phyloP scores from a whole-genome alignment of 1,140 invertebrate genomes.

The Drosophila ambigua region DNA sequence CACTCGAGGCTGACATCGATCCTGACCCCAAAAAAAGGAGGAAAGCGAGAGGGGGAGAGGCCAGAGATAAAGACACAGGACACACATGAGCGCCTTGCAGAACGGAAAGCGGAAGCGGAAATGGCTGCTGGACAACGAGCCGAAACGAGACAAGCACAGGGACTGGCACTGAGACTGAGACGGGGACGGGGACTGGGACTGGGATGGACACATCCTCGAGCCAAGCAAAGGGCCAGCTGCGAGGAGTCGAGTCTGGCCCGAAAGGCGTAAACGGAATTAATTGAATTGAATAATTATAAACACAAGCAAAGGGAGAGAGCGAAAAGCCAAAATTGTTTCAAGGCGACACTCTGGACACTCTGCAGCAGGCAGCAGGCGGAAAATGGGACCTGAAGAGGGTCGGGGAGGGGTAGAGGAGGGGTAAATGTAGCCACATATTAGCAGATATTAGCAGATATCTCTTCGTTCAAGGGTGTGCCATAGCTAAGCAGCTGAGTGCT shows the following conservation, averaged over 20 bases:
- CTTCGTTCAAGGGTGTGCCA: too few species aligned
- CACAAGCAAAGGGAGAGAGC: conserved; percentile 11
- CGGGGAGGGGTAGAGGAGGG: too few species aligned
- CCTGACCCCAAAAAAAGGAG: conserved; percentile 44
- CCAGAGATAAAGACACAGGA: conserved; percentile 29
- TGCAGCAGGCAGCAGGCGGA: too few species aligned
- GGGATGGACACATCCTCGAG: too few species aligned
- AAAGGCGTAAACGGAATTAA: conserved; percentile 74
- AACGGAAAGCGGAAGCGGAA: conserved; percentile 69
- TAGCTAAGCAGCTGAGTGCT: too few species aligned
- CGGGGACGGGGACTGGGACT: too few species aligned
- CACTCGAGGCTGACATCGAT: conserved; percentile 36
- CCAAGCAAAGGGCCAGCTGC: neutral
- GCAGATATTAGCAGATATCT: too few species aligned
- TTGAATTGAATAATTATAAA: conserved; percentile 82
- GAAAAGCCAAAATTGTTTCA: neutral
- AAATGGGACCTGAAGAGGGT: too few species aligned
- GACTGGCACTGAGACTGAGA: too few species aligned
- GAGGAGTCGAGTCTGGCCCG: conserved; percentile 15
- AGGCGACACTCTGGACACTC: neutral
- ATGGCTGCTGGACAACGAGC: conserved; percentile 62
- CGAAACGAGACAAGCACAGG: too few species aligned
- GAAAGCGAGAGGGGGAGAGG: neutral
- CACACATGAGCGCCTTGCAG: conserved; percentile 52
- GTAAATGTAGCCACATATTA: too few species aligned